Evolutionary conservation across 2,113 vertebrate species (phyloP), one percentile per base, ranked within the genome.

Genomic region (Ramphastos sulfuratus): DNA sequence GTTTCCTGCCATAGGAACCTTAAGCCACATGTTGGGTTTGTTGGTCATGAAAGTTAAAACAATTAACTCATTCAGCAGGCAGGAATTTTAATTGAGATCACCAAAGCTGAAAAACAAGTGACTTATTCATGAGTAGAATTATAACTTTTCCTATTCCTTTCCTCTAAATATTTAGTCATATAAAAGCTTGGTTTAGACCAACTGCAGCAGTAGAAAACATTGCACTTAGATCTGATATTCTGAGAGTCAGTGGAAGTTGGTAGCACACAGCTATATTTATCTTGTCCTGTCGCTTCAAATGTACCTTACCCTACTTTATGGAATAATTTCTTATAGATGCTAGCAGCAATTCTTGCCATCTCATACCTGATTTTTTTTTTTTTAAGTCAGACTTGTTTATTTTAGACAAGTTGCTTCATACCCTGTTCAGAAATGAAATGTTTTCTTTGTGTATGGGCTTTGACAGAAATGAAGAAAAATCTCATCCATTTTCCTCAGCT

Each of bases 381-480:
- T 95, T 74, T 66, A 93, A 92, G n/a, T 48, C 60, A 94, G 76
- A 44, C 84, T 81, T 94, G 91, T 94, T 95, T 95, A 71, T 96
- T 94, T 97, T 95, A 88, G 95, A 93, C 85, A 93, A 54, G 92
- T 83, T 95, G 33, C 56, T 91, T 96, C 79, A 64, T 88, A 80
- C 77, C 55, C 69, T 76, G 75, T 82, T 97, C 80, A 94, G 72
- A 92, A 93, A 93, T 91, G 78, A 96, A 93, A 85, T 91, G 76
- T 87, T 87, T 88, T 93, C 86, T 89, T 89, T 93, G 48, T 76
- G 48, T 84, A 82, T 92, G 89, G 85, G 81, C 90, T 94, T 93
- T 93, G 95, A 96, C 93, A 96, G 95, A 89, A 90, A 92, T 89
- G 81, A 95, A 96, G 95, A 96, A 96, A 94, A 88, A 96, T 94